Percentiles rank a stretch among this genome's conserved stretches.
These are phyloP conservation scores for Lepidurus apus DNA, from an alignment of 1,140 invertebrate species.

Conservation along the genomic window DNA sequence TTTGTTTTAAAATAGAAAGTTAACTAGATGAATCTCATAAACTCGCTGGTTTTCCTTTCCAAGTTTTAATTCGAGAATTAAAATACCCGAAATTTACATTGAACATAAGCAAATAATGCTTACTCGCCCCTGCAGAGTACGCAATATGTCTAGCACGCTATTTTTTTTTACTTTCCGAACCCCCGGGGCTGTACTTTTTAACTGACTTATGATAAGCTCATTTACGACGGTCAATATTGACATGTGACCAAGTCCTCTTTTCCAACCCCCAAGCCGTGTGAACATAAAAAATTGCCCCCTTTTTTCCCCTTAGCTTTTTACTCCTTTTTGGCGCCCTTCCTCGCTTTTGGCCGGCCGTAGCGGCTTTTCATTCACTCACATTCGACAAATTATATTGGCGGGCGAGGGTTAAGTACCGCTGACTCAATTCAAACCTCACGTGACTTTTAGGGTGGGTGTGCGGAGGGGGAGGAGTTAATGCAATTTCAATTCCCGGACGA, in stretches of 20 bases:
- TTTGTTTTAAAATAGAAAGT: no score
- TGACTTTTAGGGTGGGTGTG: constrained; percentile 14
- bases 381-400: constrained; percentile 15
- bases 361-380: constrained; percentile 13
- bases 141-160: background rate
- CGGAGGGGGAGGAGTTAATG: constrained; percentile 1
- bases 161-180: background rate
- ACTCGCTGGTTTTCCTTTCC: no score
- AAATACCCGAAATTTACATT: no score
- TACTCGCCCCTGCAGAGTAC: background rate
- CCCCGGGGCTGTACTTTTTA: background rate
- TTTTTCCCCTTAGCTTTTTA: constrained; percentile 11
- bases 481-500: constrained; percentile 17
- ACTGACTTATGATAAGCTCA: constrained; percentile 22
- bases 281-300: background rate
- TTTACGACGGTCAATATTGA: constrained; percentile 16
- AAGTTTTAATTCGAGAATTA: no score
- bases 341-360: background rate
- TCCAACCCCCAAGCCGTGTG: background rate
- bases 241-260: background rate
- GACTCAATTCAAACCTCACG: constrained; percentile 9
- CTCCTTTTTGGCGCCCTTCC: constrained; percentile 10
- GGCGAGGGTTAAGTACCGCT: constrained; percentile 20
- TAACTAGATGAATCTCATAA: no score
- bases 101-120: background rate